These are phyloP conservation scores for Anastatus disparis DNA, from an alignment of 1,140 invertebrate species.

Conservation along the genomic window DNA sequence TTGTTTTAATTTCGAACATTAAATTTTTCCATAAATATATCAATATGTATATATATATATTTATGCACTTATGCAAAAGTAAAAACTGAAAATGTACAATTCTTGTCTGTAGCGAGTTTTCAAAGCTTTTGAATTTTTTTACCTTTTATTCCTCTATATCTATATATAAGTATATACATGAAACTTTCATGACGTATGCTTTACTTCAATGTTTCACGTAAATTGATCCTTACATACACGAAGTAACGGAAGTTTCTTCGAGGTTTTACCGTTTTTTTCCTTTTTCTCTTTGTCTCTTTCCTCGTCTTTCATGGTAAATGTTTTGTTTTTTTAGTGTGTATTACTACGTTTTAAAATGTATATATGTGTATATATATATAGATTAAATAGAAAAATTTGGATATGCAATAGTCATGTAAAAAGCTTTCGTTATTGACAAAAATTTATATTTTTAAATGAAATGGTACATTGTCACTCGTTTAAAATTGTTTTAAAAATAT, in stretches of 20 bases:
- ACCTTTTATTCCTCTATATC: background rate
- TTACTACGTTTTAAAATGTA: too few species aligned
- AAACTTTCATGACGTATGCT: conserved; percentile 13
- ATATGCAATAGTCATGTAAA: too few species aligned
- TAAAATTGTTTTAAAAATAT: too few species aligned
- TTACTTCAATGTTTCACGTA: background rate
- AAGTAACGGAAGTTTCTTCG: background rate
- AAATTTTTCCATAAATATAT: background rate
- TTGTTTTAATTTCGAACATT: background rate
- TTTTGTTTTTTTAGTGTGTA: too few species aligned
- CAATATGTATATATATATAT: too few species aligned
- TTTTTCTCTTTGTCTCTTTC: background rate
- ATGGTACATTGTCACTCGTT: too few species aligned
- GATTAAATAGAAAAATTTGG: too few species aligned
- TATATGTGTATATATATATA: background rate
- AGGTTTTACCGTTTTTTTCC: background rate
- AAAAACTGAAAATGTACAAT: too few species aligned
- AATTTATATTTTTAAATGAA: too few species aligned
- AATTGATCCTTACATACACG: background rate
- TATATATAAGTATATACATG: background rate
- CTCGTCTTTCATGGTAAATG: too few species aligned
- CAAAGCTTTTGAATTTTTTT: background rate
- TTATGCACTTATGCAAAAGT: background rate
- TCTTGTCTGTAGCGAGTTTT: too few species aligned
- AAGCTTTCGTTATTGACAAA: too few species aligned